These are phyloP conservation scores for Thymelicus acteon DNA, from an alignment of 2,888 invertebrate genomes.

Conservation along the genomic window DNA sequence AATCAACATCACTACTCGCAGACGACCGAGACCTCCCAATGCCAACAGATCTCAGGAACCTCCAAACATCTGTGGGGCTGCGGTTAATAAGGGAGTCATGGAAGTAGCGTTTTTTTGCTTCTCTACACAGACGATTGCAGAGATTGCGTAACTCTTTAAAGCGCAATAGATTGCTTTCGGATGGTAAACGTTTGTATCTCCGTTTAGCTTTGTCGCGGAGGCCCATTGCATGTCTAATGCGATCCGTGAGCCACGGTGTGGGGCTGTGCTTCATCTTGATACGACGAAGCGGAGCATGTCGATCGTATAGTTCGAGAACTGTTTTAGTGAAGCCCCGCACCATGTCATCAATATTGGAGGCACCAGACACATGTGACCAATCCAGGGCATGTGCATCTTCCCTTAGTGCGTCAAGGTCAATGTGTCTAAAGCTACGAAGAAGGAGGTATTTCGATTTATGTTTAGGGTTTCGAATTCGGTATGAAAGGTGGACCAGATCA, in stretches of 20 bases:
- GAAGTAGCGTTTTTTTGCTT: slow-evolving; percentile 8
- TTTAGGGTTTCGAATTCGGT: too few relatives aligned
- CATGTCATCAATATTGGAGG: too few relatives aligned
- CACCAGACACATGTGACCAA: too few relatives aligned
- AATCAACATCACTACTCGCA: neutral
- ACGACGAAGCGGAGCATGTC: slow-evolving; percentile 6
- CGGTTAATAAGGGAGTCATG: neutral
- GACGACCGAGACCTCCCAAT: neutral
- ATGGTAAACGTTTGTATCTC: neutral
- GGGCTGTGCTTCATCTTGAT: neutral
- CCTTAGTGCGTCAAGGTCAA: too few relatives aligned
- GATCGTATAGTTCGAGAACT: too few relatives aligned
- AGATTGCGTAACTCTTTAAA: too few relatives aligned
- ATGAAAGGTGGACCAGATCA: too few relatives aligned
- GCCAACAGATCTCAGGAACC: slow-evolving; percentile 4
- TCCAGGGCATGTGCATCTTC: too few relatives aligned
- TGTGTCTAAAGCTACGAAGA: too few relatives aligned
- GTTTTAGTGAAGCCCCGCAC: too few relatives aligned
- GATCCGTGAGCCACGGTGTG: neutral
- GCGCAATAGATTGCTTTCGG: neutral
- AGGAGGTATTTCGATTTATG: too few relatives aligned
- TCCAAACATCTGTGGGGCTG: slow-evolving; percentile 3
- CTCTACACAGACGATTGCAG: neutral
- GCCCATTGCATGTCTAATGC: neutral
- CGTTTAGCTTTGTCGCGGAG: slow-evolving; percentile 4